Conservation (phyloP, 2,113 vertebrate genomes). For the Pongo pygmaeus region DNA sequence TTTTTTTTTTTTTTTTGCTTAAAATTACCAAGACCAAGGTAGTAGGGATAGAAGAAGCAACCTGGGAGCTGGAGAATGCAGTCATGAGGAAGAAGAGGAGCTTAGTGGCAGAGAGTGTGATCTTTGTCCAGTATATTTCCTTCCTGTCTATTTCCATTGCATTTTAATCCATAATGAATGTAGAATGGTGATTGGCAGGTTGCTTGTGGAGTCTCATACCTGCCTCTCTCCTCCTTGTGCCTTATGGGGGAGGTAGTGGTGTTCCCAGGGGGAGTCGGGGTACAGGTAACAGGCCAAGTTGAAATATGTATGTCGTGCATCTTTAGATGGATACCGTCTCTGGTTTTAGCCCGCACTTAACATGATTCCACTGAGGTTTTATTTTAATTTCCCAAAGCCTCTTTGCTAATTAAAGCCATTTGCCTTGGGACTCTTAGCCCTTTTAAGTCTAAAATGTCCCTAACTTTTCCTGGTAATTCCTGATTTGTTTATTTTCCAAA, state of each 20-base stretch:
- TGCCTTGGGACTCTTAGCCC: background rate
- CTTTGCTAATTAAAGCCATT: slow-evolving; percentile 56
- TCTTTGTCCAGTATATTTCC: background rate
- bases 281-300: background rate
- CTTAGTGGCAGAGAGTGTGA: background rate
- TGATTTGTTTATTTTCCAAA: slow-evolving; percentile 46
- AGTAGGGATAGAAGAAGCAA: background rate
- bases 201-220: background rate
- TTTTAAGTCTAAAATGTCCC: slow-evolving; percentile 29
- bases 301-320: background rate
- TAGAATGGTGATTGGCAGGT: background rate
- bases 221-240: background rate
- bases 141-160: background rate
- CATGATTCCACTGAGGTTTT: slow-evolving; percentile 6
- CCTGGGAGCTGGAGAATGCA: background rate
- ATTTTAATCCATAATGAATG: background rate
- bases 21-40: background rate
- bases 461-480: slow-evolving; percentile 19
- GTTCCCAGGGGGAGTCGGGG: background rate
- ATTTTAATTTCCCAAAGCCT: slow-evolving; percentile 13
- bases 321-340: background rate
- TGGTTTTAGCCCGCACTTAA: background rate
- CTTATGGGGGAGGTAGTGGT: background rate
- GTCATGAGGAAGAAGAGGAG: background rate
- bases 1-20: slow-evolving; percentile 3